These are phyloP conservation scores for Megamerina dolium DNA, from an alignment of 2,888 invertebrate genomes.

Conservation along the genomic window DNA sequence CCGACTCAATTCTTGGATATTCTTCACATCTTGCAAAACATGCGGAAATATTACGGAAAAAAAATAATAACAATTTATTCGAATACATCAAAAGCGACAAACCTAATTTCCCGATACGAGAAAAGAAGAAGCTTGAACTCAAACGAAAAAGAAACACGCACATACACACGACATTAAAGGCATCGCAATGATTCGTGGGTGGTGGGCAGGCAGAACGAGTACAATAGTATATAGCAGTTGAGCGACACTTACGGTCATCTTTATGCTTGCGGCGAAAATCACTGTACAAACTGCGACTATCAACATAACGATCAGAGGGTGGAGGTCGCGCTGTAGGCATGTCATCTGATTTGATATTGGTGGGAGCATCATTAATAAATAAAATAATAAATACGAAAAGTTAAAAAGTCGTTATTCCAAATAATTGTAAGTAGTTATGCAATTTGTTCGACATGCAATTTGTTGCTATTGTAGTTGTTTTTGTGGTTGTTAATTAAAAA, in stretches of 20 bases:
- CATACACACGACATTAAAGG: slow-evolving; percentile 44
- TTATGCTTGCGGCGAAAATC: slow-evolving; percentile 61
- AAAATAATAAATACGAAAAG: background rate
- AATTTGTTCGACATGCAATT: slow-evolving; percentile 40
- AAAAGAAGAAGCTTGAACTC: slow-evolving; percentile 1
- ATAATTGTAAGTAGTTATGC: slow-evolving; percentile 15
- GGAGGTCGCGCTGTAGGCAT: slow-evolving; percentile 46
- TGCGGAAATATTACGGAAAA: too few species aligned
- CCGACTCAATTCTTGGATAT: too few species aligned
- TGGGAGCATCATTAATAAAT: slow-evolving; percentile 1
- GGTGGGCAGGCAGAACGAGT: slow-evolving; percentile 18
- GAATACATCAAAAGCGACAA: slow-evolving; percentile 16
- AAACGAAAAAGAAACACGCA: slow-evolving; percentile 18
- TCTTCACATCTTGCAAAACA: too few species aligned
- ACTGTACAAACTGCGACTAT: slow-evolving; percentile 44
- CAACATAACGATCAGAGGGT: slow-evolving; percentile 42
- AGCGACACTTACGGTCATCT: slow-evolving; percentile 57
- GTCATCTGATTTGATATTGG: slow-evolving; percentile 30
- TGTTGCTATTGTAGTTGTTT: too few species aligned
- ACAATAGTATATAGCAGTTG: slow-evolving; percentile 18
- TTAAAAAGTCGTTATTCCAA: slow-evolving; percentile 8
- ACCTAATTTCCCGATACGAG: slow-evolving; percentile 8
- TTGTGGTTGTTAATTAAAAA: too few species aligned
- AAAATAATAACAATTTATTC: too few species aligned
- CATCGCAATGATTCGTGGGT: slow-evolving; percentile 19